Percentiles rank a stretch among this genome's conserved stretches.
phyloP scores from a whole-genome alignment of 2,797 vertebrate species.

The Pristis pectinata region DNA sequence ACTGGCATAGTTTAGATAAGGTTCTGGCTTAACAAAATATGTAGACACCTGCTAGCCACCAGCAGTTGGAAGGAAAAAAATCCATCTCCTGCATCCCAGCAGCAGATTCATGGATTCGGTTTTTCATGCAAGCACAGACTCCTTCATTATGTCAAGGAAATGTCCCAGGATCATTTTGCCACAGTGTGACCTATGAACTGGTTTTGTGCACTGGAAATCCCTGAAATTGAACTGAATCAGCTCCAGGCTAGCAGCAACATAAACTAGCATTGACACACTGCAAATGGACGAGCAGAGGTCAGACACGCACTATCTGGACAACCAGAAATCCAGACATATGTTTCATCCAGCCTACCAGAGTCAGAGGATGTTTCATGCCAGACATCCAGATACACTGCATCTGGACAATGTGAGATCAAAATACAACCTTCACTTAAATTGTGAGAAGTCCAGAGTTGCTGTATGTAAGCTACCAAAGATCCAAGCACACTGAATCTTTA shows the following conservation, averaged over 20 bases:
- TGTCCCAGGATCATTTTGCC: no score
- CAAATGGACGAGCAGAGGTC: not conserved
- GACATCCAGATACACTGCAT: not conserved
- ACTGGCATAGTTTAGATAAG: not conserved
- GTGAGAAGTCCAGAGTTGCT: not conserved
- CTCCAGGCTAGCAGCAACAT: no score
- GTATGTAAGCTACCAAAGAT: not conserved
- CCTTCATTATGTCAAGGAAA: no score
- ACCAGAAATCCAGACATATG: not conserved
- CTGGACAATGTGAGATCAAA: not conserved
- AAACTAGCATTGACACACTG: not conserved
- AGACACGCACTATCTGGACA: not conserved
- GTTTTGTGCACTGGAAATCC: no score
- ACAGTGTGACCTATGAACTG: no score
- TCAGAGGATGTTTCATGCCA: not conserved
- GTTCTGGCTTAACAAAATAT: not conserved
- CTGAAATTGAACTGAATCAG: not conserved
- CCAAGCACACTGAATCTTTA: not conserved
- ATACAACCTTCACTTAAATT: not conserved
- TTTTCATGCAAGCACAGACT: not conserved
- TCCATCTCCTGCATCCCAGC: not conserved
- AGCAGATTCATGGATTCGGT: not conserved
- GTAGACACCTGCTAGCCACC: not conserved
- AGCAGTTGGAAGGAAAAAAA: not conserved
- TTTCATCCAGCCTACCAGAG: no score